phyloP scores from a whole-genome alignment of 1,140 invertebrate species.

The Lepidurus packardi region DNA sequence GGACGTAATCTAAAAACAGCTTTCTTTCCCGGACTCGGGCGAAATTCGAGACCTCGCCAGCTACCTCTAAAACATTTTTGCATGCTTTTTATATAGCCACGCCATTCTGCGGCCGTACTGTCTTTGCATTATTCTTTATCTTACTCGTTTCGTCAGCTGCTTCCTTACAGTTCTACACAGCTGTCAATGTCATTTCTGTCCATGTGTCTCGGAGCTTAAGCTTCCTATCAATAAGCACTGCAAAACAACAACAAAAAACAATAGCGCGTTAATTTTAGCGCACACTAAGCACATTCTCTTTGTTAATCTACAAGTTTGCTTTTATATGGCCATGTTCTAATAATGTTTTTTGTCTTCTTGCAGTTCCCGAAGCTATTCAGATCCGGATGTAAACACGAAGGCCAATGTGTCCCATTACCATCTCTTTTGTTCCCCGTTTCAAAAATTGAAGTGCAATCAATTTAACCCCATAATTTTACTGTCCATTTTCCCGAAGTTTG shows the following conservation, averaged over 20 bases:
- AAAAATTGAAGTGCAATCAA: slow-evolving; percentile 1
- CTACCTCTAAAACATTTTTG: neutral
- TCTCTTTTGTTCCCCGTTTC: neutral
- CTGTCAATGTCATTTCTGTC: neutral
- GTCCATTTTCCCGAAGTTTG: neutral
- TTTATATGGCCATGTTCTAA: neutral
- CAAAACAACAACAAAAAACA: neutral
- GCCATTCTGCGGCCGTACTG: neutral
- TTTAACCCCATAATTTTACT: neutral
- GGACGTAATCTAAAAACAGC: neutral
- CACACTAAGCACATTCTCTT: neutral
- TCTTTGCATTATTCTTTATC: neutral
- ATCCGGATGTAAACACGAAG: slow-evolving; percentile 7
- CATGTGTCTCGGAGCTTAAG: neutral
- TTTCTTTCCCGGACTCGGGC: neutral
- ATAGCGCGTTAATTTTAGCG: neutral
- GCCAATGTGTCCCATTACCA: neutral
- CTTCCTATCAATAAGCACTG: neutral
- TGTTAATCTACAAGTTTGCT: neutral
- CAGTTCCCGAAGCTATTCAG: slow-evolving; percentile 8
- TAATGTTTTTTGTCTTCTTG: neutral
- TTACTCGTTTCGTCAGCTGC: neutral
- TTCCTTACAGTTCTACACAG: neutral
- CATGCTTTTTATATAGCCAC: neutral
- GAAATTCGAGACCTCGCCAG: neutral